Base-by-base conservation (phyloP, 2,797 vertebrate species). In the Delichon dasypus region DNA sequence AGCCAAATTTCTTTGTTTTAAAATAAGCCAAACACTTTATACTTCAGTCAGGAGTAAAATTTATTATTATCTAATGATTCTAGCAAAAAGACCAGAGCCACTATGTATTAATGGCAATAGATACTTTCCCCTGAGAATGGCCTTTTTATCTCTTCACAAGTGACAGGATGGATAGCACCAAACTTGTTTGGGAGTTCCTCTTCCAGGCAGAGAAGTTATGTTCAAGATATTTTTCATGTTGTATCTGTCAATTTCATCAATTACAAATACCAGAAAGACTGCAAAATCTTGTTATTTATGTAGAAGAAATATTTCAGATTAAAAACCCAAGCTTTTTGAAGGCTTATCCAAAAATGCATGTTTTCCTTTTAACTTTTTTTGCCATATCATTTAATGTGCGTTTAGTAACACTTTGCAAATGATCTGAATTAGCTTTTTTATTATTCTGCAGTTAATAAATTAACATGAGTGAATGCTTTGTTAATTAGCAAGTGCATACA, bases 401-500 rank as follows among this genome's bases (percentile, higher is more conserved):
- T 76, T 71, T 76, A 76, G 70, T 61, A 89, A 76, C 81, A 71
- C 42, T 89, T 80, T 72, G 48, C 26, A 81, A 81, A 71, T 58
- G 76, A 76, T 66, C 47, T 45, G 42, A 81, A 85, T 66, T 21
- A 71, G 57, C 16, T 51, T 66, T 78, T 58, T 67, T 60, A 57
- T 88, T 64, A 75, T 75, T 50, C 58, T 65, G 40, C 19, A 3
- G 32, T 45, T 36, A 84, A 84, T 74, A 88, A 79, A 88, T 79
- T 53, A 74, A 74, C 77, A 81, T 57, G 67, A 79, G 57, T 10
- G 6, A 79, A 74, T 93, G 84, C 67, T 54, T 50, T 93, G 44
- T 89, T 94, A 89, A 50, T 83, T 88, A 86, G 58, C 77, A 92
- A 92, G 81, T 48, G 19, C 54, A 88, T 68, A 51, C 40, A 80